These are phyloP conservation scores for Aricia artaxerxes DNA, from an alignment of 2,888 invertebrate species.

Conservation along the genomic window DNA sequence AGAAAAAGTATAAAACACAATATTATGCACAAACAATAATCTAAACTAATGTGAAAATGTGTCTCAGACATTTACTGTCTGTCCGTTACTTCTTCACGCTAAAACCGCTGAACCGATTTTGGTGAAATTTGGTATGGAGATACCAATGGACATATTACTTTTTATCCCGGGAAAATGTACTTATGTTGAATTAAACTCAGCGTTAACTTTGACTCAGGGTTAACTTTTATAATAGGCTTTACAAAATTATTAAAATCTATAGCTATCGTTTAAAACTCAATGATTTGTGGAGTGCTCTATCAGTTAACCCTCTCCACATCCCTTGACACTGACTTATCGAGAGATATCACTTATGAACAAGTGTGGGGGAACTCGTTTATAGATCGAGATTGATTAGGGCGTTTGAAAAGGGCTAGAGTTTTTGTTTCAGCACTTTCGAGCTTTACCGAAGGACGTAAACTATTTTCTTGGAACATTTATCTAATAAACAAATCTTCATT, in stretches of 20 bases:
- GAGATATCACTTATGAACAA: constrained; percentile 28
- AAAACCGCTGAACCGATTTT: too few species aligned
- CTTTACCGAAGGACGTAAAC: background rate
- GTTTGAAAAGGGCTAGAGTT: background rate
- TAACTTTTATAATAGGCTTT: background rate
- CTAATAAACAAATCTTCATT: too few species aligned
- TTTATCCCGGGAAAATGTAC: too few species aligned
- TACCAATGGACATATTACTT: too few species aligned
- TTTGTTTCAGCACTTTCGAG: background rate
- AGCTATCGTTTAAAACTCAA: background rate
- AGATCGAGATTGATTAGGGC: background rate
- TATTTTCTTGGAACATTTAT: background rate
- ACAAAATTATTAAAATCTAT: background rate
- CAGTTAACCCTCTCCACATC: background rate
- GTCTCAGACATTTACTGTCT: too few species aligned
- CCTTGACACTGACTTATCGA: constrained; percentile 20
- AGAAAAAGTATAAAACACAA: too few species aligned
- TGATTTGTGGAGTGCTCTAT: background rate
- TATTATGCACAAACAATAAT: too few species aligned
- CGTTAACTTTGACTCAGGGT: too few species aligned
- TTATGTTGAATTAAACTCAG: too few species aligned
- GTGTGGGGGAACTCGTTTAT: background rate
- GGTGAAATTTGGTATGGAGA: too few species aligned
- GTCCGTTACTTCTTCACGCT: too few species aligned
- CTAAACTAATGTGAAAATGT: too few species aligned